These are phyloP conservation scores for Tor tambroides DNA, from an alignment of 2,113 vertebrate species.

Conservation along the genomic window DNA sequence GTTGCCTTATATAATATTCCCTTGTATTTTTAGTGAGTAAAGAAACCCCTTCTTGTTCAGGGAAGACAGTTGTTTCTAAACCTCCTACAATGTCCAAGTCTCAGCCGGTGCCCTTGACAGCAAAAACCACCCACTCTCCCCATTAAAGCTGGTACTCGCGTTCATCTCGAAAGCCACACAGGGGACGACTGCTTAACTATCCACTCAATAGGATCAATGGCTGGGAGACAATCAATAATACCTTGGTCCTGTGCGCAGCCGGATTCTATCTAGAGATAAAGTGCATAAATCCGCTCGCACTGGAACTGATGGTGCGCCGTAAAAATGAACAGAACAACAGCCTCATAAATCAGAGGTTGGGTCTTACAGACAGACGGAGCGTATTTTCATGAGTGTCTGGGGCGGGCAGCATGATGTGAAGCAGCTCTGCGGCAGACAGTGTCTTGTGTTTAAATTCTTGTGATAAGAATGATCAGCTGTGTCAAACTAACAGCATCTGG, in stretches of 20 bases:
- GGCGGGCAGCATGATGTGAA: neutral
- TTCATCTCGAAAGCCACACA: slow-evolving; percentile 65
- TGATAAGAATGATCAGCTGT: too few species aligned
- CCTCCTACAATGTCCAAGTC: slow-evolving; percentile 24
- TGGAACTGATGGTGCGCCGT: slow-evolving; percentile 39
- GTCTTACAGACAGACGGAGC: neutral
- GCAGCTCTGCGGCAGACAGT: neutral
- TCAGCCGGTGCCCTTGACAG: slow-evolving; percentile 42
- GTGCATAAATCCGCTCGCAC: slow-evolving; percentile 48
- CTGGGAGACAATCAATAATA: slow-evolving; percentile 72
- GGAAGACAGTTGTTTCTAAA: neutral
- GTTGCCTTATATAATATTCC: neutral
- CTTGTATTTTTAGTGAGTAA: too few species aligned
- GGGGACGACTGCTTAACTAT: slow-evolving; percentile 69
- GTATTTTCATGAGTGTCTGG: slow-evolving; percentile 13
- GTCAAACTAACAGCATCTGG: too few species aligned
- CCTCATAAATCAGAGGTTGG: slow-evolving; percentile 27
- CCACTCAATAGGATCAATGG: slow-evolving; percentile 72
- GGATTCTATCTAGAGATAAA: slow-evolving; percentile 48
- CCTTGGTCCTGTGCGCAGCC: slow-evolving; percentile 47
- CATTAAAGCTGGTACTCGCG: slow-evolving; percentile 50
- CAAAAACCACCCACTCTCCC: slow-evolving; percentile 41
- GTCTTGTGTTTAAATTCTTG: too few species aligned
- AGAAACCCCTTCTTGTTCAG: neutral
- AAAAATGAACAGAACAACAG: slow-evolving; percentile 49